phyloP scores from a whole-genome alignment of 2,113 vertebrate genomes.

The Tychaedon coryphoeus region DNA sequence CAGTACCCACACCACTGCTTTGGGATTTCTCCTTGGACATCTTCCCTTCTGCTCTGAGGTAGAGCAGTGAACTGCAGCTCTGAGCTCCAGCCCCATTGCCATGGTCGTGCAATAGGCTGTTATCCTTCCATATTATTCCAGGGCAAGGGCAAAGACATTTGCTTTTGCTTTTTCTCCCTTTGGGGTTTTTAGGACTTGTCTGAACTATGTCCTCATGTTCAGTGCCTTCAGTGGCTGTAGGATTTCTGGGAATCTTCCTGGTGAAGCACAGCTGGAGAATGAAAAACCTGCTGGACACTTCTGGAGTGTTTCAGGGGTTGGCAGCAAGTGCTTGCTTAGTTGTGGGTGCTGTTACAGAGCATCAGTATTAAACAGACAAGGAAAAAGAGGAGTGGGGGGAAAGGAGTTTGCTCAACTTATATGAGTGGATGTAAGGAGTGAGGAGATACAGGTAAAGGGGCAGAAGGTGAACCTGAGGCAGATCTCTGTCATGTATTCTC shows the following conservation, averaged over 20 bases:
- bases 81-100: neutral
- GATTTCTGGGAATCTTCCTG: neutral
- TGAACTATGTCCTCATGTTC: neutral
- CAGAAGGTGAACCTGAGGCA: neutral
- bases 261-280: neutral
- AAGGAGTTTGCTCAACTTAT: neutral
- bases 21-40: neutral
- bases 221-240: neutral
- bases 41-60: neutral
- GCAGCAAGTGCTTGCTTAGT: neutral
- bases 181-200: neutral
- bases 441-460: neutral
- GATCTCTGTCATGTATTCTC: neutral
- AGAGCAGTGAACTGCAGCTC: neutral
- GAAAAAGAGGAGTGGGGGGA: neutral
- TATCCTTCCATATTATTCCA: neutral
- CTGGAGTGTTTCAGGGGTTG: neutral
- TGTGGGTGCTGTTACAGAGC: neutral
- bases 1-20: neutral
- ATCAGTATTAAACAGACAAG: neutral
- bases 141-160: neutral
- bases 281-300: neutral
- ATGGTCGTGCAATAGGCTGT: neutral
- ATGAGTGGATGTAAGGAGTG: neutral
- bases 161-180: neutral